Base-by-base conservation (phyloP, 1,140 invertebrate species). In the Pseudomyrmex concolor region DNA sequence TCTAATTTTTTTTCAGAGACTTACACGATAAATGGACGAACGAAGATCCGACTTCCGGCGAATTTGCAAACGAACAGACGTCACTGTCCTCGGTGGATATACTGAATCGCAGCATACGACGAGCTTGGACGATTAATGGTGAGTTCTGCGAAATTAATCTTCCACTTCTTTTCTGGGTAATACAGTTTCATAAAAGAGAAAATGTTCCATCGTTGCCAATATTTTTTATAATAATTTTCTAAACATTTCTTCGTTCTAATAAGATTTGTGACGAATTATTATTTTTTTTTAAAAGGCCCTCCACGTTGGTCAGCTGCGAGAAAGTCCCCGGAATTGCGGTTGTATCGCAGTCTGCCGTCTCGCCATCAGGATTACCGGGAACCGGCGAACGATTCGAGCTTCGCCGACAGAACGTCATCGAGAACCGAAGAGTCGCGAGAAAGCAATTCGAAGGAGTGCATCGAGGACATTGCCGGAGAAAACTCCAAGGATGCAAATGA, bases 1-100 rank as follows among this genome's bases (percentile, higher is more conserved):
- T 60, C 83, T 63, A 34, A 91, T 87, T 95, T 95, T 86, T 86
- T 25, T 25, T 25, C 94, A 97, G 97, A 94, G 96, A 97, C 92
- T 94, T 97, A 85, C 96, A 96, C 92, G 96, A 96, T 64, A 96
- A 97, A 89, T 97, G 96, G 96, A 96, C 96, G 92, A 96, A 96
- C 91, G 96, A 96, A 84, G 89, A 54, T 82, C 48, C 84, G 4
- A 43, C 22, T 25, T 84, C 76, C 34, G 89, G 57, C 17, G 74
- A 45, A 55, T 63, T 78, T 43, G 62, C 86, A 19, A 84, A 59
- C 50, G 84, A 85, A n/a, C 89, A 93, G 73, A 89, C 92, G 88
- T 91, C 90, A 50, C 84, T 96, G 45, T 95, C 95, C 45, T 95
- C 96, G 74, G 94, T 96, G 62, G 96, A 97, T 90, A 95, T 96